Conservation (phyloP, 1,140 invertebrate genomes). For the Eurosta solidaginis region DNA sequence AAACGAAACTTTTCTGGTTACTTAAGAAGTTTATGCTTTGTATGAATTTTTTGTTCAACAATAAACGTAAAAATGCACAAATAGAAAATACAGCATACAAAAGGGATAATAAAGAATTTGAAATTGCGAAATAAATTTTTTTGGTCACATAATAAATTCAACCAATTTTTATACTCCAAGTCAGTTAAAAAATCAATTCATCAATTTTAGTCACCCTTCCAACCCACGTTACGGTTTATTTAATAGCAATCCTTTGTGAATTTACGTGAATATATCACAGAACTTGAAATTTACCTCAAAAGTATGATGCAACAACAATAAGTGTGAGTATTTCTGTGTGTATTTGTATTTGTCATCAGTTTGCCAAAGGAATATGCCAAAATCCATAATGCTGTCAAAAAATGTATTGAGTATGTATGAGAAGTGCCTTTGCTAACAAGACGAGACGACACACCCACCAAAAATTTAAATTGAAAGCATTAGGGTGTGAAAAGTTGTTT, state of each 20-base stretch:
- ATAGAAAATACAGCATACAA: not conserved
- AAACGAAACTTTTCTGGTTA: not conserved
- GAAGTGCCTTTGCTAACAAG: not conserved
- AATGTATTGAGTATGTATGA: not conserved
- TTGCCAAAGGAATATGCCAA: not conserved
- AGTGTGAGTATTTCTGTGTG: not conserved
- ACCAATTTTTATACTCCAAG: not conserved
- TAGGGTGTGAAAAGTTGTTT: too few species aligned
- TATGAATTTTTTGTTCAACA: conserved; percentile 1
- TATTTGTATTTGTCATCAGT: not conserved
- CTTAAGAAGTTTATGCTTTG: not conserved
- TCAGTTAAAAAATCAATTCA: conserved; percentile 5
- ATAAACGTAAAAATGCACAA: conserved; percentile 3
- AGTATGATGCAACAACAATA: too few species aligned
- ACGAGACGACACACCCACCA: not conserved
- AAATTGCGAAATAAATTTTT: not conserved
- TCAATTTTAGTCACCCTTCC: not conserved
- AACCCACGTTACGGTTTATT: not conserved
- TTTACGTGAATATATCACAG: not conserved
- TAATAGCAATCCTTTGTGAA: not conserved
- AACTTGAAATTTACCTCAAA: too few species aligned
- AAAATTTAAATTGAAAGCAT: not conserved
- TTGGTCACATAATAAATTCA: not conserved
- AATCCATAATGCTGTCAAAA: not conserved
- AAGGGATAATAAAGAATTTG: not conserved